phyloP scores from a whole-genome alignment of 2,888 invertebrate species.

The Hesperia comma region DNA sequence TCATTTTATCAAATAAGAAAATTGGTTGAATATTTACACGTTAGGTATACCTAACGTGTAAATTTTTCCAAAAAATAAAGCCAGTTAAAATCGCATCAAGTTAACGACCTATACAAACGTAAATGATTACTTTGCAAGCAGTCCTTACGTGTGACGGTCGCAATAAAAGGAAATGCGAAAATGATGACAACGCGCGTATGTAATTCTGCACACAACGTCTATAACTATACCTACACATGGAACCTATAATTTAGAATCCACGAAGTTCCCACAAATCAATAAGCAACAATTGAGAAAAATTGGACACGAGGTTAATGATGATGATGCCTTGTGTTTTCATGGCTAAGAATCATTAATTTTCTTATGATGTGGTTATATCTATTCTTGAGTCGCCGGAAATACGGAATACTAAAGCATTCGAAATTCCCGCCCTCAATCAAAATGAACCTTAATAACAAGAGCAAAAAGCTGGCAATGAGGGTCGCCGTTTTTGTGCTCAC shows the following conservation, averaged over 20 bases:
- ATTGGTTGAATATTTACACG: not conserved
- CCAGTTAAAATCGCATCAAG: slow-evolving; percentile 30
- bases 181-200: slow-evolving; percentile 43
- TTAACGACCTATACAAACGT: slow-evolving; percentile 24
- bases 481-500: no score
- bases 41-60: not conserved
- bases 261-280: slow-evolving; percentile 31
- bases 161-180: slow-evolving; percentile 49
- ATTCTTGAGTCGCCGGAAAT: no score
- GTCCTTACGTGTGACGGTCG: slow-evolving; percentile 28
- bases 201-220: slow-evolving; percentile 14
- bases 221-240: not conserved
- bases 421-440: no score
- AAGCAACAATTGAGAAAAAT: slow-evolving; percentile 18
- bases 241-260: slow-evolving; percentile 11
- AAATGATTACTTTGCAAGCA: slow-evolving; percentile 33
- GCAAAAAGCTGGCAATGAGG: no score
- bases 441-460: no score
- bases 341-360: no score
- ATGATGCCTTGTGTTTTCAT: not conserved
- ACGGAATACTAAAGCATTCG: no score
- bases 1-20: no score
- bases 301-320: not conserved
- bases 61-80: slow-evolving; percentile 7
- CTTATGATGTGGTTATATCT: no score